These are phyloP conservation scores for Tetragnatha montana DNA, from an alignment of 2,888 invertebrate genomes.

Conservation along the genomic window DNA sequence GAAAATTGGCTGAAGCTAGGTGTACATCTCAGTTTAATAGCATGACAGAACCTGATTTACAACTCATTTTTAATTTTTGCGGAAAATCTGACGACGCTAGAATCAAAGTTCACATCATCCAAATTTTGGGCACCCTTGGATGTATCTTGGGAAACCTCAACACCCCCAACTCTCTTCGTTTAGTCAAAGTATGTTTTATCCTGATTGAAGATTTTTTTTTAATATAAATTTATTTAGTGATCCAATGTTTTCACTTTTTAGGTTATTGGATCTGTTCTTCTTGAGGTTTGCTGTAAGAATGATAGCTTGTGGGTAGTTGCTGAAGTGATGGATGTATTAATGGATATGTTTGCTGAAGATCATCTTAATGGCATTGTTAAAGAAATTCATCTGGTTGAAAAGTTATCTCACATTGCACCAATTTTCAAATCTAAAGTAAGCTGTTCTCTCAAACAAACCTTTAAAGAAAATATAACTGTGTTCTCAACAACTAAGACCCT, in stretches of 20 bases:
- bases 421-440: constrained; percentile 82
- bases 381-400: constrained; percentile 82
- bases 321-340: constrained; percentile 84
- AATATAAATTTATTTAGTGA: background rate
- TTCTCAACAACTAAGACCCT: background rate
- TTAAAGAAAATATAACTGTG: background rate
- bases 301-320: constrained; percentile 84
- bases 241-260: constrained; percentile 55
- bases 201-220: background rate
- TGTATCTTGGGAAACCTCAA: constrained; percentile 67
- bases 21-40: constrained; percentile 74
- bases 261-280: constrained; percentile 79
- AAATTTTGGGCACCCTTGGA: constrained; percentile 73
- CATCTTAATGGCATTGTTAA: constrained; percentile 82
- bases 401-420: constrained; percentile 80
- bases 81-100: constrained; percentile 73
- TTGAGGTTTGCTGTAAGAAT: constrained; percentile 80
- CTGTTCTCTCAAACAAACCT: background rate
- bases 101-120: constrained; percentile 74
- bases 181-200: constrained; percentile 58
- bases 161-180: background rate
- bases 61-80: constrained; percentile 74
- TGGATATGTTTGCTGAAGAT: constrained; percentile 87
- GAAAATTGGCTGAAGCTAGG: constrained; percentile 80
- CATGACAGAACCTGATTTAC: constrained; percentile 74